Percentiles rank a stretch among this genome's conserved stretches.
These are phyloP conservation scores for Nipponia nippon DNA, from an alignment of 2,113 vertebrate genomes.

Conservation along the genomic window DNA sequence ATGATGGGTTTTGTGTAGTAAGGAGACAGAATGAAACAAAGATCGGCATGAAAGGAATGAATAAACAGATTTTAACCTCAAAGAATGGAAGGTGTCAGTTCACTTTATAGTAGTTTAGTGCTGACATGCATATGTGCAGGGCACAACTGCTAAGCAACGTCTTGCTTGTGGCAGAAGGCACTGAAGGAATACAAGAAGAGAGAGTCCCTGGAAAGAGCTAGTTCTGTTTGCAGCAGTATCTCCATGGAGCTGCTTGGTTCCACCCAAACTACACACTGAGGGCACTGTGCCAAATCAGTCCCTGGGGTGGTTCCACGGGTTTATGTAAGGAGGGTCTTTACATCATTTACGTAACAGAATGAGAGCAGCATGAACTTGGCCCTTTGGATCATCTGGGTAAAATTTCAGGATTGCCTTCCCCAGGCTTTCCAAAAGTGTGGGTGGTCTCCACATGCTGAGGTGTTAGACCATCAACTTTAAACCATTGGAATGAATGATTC, in stretches of 20 bases:
- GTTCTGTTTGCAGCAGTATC: not conserved
- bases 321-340: not conserved
- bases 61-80: not conserved
- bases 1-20: not conserved
- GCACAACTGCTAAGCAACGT: not conserved
- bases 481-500: not conserved
- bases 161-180: not conserved
- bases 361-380: not conserved
- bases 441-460: not conserved
- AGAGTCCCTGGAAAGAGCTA: not conserved
- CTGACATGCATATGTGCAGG: not conserved
- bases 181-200: not conserved
- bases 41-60: not conserved
- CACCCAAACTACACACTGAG: not conserved
- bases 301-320: not conserved
- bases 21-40: not conserved
- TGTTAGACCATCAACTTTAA: not conserved
- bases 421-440: not conserved
- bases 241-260: not conserved
- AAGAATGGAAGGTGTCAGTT: not conserved
- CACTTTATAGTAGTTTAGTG: not conserved
- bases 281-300: not conserved
- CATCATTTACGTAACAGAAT: not conserved
- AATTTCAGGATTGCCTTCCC: not conserved
- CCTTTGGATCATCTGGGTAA: not conserved